A percentile compares a stretch with the other conserved stretches of the same genome.
phyloP scores from a whole-genome alignment of 1,140 invertebrate species.

The Neotoxoptera formosana region DNA sequence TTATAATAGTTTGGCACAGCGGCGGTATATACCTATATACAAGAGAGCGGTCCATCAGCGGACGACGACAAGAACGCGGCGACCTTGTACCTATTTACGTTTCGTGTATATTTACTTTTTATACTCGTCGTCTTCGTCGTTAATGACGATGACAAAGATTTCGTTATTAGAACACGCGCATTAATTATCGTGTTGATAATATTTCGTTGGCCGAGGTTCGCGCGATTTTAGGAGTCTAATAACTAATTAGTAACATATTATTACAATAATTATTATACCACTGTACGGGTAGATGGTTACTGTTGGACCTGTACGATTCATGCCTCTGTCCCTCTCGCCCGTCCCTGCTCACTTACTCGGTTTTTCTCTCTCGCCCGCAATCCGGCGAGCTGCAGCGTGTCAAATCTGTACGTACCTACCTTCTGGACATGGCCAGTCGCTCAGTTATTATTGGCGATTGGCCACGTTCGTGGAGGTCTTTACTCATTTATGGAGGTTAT shows the following conservation, averaged over 20 bases:
- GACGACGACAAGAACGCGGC: slow-evolving; percentile 10
- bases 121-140: background rate
- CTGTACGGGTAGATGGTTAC: background rate
- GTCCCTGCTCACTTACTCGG: too few relatives aligned
- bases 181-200: slow-evolving; percentile 21
- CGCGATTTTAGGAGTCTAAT: background rate
- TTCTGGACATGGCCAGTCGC: background rate
- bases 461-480: too few relatives aligned
- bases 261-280: background rate
- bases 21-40: background rate
- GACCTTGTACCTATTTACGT: slow-evolving; percentile 44
- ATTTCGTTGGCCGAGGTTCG: background rate
- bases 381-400: background rate
- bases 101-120: slow-evolving; percentile 35
- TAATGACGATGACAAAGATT: slow-evolving; percentile 23
- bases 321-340: too few relatives aligned
- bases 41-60: background rate
- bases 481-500: background rate
- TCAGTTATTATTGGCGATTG: too few relatives aligned
- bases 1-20: background rate
- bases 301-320: background rate
- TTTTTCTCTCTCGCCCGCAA: background rate
- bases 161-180: slow-evolving; percentile 46
- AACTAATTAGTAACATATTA: too few relatives aligned
- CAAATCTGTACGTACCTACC: background rate